Base-by-base conservation (phyloP, 2,113 vertebrate species). In the Herpailurus yagouaroundi region DNA sequence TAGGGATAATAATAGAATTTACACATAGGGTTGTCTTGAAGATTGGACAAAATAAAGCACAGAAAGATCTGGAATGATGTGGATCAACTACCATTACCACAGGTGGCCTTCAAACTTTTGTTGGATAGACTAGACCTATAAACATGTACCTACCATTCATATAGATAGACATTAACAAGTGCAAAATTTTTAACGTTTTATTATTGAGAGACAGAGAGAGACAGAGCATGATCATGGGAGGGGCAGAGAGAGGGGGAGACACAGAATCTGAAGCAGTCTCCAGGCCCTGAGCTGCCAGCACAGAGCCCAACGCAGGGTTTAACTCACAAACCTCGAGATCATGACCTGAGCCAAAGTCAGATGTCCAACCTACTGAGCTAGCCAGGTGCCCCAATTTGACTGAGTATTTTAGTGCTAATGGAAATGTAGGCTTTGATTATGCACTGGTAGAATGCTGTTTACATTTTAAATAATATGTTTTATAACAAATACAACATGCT, bases 381-480 rank as follows among this genome's bases (percentile, higher is more conserved):
- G 45, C 45, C 45, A 45, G 45, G 45, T 45, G 45, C 45, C 45
- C 8, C 80, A 81, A n/a, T 52, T 57, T 89, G 4, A 77, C 84
- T 89, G n/a, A 21, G 15, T 83, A 69, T 84, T 83, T 96, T 71
- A 64, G 15, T 87, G 33, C 57, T 85, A 71, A 76, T 25, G 23
- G 50, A 92, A 95, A 66, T 48, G 74, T 36, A 77, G 89, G 11
- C 29, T 74, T 57, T 94, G 83, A 60, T 60, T 79, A 38, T 90
- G 16, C 8, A 29, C 90, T 55, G 23, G 33, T 27, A 41, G 48
- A 92, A 33, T 82, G 52, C 21, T 92, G 80, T 25, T 97, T 82
- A 83, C 3, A 73, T 82, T 90, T 93, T 92, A 80, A 94, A 77
- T 41, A 85, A 69, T 89, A 41, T 82, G 33, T 79, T 79, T 60